Evolutionary conservation across 2,113 vertebrate species (phyloP).

Genomic region (Rhea americana): DNA sequence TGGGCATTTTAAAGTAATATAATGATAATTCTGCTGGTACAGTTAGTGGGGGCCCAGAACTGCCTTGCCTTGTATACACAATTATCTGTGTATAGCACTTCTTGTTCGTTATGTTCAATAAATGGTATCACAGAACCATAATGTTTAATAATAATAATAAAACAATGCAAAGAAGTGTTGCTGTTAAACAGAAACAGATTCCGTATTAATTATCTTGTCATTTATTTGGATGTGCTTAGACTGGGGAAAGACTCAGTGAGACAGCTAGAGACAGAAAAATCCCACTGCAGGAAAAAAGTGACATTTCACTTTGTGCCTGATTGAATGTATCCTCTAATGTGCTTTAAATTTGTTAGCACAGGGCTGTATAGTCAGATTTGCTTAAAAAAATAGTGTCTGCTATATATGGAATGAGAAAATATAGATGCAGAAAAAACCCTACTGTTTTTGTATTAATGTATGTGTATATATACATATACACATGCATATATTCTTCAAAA

Average conservation of each 20-base stretch:
- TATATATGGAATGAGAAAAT: background rate
- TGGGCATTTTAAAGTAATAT: background rate
- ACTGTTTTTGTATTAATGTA: background rate
- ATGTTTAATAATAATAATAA: background rate
- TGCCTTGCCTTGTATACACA: background rate
- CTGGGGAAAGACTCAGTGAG: background rate
- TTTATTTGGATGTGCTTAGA: background rate
- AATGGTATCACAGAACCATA: background rate
- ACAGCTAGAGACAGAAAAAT: background rate
- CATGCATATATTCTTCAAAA: background rate
- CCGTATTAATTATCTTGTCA: background rate
- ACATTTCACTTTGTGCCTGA: background rate
- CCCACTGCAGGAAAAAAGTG: background rate
- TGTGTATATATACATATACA: background rate
- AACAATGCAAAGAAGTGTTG: background rate
- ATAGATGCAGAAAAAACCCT: background rate
- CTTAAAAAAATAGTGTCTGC: background rate
- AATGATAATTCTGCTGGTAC: background rate
- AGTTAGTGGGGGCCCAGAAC: background rate
- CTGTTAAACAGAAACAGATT: background rate
- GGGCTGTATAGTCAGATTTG: background rate
- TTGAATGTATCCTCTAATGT: background rate
- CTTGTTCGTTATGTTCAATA: background rate
- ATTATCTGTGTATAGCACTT: background rate
- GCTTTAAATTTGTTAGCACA: background rate